Conservation (phyloP, 2,888 invertebrate species). For the Dromius quadrimaculatus region DNA sequence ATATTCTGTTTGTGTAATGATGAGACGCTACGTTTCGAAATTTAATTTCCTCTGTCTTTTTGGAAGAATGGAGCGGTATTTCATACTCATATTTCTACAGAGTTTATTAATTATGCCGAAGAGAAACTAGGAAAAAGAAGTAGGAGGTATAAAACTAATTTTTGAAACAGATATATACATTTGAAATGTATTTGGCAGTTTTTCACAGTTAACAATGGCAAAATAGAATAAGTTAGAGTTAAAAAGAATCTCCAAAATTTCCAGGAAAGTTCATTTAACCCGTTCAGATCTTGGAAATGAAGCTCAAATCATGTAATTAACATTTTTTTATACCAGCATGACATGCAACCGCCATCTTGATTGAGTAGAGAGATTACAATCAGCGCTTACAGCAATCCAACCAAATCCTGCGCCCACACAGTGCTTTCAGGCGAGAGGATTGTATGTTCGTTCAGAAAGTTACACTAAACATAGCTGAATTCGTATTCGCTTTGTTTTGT, state of each 20-base stretch:
- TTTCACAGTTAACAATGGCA: too few species aligned
- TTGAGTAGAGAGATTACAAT: conserved; percentile 1
- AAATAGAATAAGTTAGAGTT: too few species aligned
- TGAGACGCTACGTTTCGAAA: neutral
- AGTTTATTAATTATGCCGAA: neutral
- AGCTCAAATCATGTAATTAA: neutral
- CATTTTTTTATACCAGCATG: neutral
- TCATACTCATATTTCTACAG: neutral
- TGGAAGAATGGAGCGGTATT: neutral
- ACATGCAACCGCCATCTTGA: conserved; percentile 5
- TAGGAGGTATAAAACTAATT: too few species aligned
- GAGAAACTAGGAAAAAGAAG: too few species aligned
- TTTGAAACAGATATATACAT: too few species aligned
- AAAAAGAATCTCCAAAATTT: too few species aligned
- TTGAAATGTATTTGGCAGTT: too few species aligned
- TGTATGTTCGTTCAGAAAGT: too few species aligned
- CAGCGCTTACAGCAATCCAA: conserved; percentile 1
- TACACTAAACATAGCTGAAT: too few species aligned
- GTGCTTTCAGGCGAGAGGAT: too few species aligned
- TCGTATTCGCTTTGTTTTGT: too few species aligned
- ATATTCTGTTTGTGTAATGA: conserved; percentile 5
- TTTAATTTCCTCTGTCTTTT: neutral
- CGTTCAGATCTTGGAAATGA: neutral
- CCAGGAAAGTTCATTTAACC: conserved; percentile 5
- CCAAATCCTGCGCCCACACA: neutral